Percentiles rank a stretch among this genome's conserved stretches.
phyloP scores from a whole-genome alignment of 35 echinoderm and acorn worm genomes.

The Diadema setosum region DNA sequence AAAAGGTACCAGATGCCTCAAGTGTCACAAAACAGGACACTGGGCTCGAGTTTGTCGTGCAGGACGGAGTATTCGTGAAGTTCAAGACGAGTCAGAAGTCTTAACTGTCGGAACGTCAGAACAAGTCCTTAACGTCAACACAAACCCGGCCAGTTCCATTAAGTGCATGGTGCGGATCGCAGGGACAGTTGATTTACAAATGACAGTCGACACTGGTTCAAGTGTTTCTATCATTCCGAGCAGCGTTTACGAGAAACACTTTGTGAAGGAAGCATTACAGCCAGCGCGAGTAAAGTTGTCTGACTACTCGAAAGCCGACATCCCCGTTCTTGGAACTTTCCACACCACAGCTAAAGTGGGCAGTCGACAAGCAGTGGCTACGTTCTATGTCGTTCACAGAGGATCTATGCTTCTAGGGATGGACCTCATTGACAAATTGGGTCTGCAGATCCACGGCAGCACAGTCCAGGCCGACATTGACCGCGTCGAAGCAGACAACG shows the following conservation, averaged over 20 bases:
- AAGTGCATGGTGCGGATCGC: constrained; percentile 20
- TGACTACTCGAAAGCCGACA: constrained; percentile 14
- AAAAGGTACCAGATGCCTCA: background rate
- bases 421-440: constrained; percentile 26
- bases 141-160: background rate
- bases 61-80: background rate
- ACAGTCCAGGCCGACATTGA: background rate
- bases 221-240: constrained; percentile 30
- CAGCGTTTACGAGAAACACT: constrained; percentile 27
- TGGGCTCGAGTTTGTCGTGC: constrained; percentile 36
- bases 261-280: constrained; percentile 7
- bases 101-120: too few relatives aligned
- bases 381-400: background rate
- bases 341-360: constrained; percentile 8
- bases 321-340: constrained; percentile 31
- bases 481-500: background rate
- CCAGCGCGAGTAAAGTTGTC: background rate
- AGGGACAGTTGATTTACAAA: background rate
- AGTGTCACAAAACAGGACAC: constrained; percentile 47
- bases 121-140: background rate
- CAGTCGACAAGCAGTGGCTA: background rate
- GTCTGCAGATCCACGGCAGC: background rate
- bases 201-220: constrained; percentile 44
- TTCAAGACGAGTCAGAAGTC: background rate
- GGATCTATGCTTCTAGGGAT: constrained; percentile 36